Percentiles rank a stretch among this genome's conserved stretches.
Conservation (phyloP, 2,113 vertebrate genomes). For the Montifringilla adamsi region DNA sequence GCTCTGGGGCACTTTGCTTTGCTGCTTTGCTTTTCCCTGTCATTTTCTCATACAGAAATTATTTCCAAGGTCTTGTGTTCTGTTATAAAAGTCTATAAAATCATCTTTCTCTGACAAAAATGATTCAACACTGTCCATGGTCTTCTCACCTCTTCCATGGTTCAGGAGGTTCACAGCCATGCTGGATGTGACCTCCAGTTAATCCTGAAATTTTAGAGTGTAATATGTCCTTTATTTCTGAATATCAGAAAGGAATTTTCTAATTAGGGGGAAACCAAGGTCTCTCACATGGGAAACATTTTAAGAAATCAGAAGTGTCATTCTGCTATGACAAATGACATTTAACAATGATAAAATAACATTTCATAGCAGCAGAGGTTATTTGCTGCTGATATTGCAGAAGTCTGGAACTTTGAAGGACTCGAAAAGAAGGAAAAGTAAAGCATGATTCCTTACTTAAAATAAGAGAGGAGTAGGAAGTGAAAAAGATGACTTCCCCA, state of each 20-base stretch:
- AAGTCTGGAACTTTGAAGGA: background rate
- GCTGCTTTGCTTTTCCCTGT: background rate
- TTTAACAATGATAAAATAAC: background rate
- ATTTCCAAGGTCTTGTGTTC: background rate
- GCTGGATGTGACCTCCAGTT: background rate
- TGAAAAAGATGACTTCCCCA: background rate
- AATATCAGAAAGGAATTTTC: background rate
- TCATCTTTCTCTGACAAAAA: background rate
- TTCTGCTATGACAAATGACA: background rate
- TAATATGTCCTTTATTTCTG: background rate
- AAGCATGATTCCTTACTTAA: background rate
- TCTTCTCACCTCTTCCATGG: background rate
- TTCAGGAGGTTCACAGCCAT: background rate
- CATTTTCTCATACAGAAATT: background rate
- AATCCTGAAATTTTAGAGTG: background rate
- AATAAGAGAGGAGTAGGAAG: background rate
- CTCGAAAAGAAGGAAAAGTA: background rate
- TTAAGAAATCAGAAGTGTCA: background rate
- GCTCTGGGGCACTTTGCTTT: background rate
- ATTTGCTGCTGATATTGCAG: background rate
- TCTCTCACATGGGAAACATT: background rate
- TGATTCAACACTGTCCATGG: fast-evolving
- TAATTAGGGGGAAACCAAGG: background rate
- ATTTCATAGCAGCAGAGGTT: background rate
- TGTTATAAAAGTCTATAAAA: background rate